Percentiles rank a stretch among this genome's conserved stretches.
These are phyloP conservation scores for Macrotis lagotis DNA, from an alignment of 2,113 vertebrate genomes.

Conservation along the genomic window DNA sequence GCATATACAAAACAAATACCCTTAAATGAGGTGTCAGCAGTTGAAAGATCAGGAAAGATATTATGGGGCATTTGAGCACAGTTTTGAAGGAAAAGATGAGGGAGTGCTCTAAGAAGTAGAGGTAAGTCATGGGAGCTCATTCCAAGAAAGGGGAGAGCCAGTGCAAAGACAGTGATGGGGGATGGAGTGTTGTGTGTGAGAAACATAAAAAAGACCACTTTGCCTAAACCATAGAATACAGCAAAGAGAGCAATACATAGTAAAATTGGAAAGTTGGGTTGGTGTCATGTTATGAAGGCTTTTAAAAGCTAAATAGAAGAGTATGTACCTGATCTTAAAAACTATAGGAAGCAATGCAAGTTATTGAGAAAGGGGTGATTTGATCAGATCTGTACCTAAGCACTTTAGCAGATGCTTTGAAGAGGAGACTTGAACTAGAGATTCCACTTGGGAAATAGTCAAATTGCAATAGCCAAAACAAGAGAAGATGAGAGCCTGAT, in stretches of 20 bases:
- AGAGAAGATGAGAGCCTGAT: not conserved
- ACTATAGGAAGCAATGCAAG: not conserved
- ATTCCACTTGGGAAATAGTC: not conserved
- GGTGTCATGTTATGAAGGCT: not conserved
- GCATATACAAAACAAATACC: not conserved
- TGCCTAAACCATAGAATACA: too few relatives aligned
- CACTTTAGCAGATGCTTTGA: not conserved
- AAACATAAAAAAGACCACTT: too few relatives aligned
- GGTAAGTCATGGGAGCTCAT: too few relatives aligned
- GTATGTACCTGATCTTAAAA: not conserved
- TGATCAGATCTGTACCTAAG: not conserved
- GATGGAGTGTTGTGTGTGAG: too few relatives aligned
- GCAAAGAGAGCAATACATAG: not conserved
- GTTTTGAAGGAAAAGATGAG: too few relatives aligned
- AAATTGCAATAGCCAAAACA: not conserved
- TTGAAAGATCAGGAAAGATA: not conserved
- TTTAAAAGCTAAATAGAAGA: not conserved
- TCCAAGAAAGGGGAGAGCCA: too few relatives aligned
- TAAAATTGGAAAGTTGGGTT: not conserved
- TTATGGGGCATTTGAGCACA: not conserved
- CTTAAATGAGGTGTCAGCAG: not conserved
- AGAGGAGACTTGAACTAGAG: not conserved
- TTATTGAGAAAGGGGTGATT: not conserved
- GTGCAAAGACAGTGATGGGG: too few relatives aligned
- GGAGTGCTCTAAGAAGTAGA: too few relatives aligned